Evolutionary conservation across 53 echinoderm and acorn worm genomes (phyloP).

Genomic region (Zoroaster sp.): DNA sequence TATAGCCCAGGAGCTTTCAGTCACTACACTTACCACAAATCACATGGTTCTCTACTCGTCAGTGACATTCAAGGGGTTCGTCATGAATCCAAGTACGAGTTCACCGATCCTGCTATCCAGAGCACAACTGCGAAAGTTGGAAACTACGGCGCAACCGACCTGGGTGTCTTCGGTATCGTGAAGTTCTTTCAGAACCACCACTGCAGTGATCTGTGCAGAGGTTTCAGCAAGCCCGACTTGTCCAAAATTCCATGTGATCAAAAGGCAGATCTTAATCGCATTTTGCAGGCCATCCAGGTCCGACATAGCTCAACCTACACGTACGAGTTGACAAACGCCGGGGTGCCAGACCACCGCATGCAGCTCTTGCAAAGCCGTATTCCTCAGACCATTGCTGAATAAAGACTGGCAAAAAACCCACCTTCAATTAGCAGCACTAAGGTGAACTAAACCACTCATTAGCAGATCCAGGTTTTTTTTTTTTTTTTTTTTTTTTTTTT

Average conservation of each 20-base stretch:
- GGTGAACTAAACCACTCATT: too few species aligned
- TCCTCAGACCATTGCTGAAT: neutral
- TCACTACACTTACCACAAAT: neutral
- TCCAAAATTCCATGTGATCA: neutral
- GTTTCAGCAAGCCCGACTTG: neutral
- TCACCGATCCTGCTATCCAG: neutral
- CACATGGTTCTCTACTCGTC: neutral
- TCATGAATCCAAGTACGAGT: neutral
- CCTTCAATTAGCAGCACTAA: too few species aligned
- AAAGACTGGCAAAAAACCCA: too few species aligned
- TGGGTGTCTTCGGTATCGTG: neutral
- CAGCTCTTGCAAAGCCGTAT: neutral
- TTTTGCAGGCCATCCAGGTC: neutral
- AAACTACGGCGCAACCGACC: neutral
- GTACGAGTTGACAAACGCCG: neutral
- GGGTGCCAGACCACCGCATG: neutral
- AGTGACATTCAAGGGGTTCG: neutral
- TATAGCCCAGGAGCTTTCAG: neutral
- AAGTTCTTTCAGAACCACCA: slow-evolving; percentile 10
- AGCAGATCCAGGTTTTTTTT: too few species aligned
- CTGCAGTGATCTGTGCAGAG: neutral
- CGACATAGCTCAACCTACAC: neutral
- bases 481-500: too few species aligned
- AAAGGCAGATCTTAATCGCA: neutral
- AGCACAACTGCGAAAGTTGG: neutral